Conservation (phyloP, 2,113 vertebrate genomes). For the Thalassoma bifasciatum region DNA sequence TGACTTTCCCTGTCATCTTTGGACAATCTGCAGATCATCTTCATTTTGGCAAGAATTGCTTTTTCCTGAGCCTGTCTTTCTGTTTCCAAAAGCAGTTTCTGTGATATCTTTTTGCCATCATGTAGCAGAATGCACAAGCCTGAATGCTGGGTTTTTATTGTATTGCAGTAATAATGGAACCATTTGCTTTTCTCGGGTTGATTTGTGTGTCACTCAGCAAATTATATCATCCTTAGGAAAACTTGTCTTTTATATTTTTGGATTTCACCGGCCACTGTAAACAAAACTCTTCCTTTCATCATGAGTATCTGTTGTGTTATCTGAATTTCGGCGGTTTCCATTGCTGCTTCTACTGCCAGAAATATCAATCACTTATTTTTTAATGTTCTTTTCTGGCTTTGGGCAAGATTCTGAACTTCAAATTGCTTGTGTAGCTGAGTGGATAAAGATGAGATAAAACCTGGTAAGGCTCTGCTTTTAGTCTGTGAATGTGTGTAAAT, state of each 20-base stretch:
- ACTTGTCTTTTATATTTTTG: no score
- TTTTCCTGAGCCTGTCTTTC: constrained; percentile 17
- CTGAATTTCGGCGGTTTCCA: no score
- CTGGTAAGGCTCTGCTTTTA: background rate
- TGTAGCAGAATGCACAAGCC: background rate
- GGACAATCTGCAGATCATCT: constrained; percentile 21
- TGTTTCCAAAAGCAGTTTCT: constrained; percentile 47
- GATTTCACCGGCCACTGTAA: no score
- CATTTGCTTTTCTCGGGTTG: no score
- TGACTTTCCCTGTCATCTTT: constrained; percentile 56
- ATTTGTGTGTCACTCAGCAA: no score
- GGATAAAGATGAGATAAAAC: background rate
- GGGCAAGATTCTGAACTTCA: background rate
- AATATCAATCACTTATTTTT: no score
- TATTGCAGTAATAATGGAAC: no score
- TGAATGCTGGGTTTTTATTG: no score
- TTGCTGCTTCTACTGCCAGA: no score
- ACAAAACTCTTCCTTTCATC: no score
- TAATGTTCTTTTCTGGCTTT: background rate
- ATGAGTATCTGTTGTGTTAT: no score
- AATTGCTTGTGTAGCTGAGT: background rate
- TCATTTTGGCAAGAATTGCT: constrained; percentile 40
- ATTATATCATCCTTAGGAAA: no score
- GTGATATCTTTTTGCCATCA: constrained; percentile 18
- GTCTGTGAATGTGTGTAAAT: background rate